Evolutionary conservation across 2,113 vertebrate species (phyloP), one percentile per base, ranked within the genome.

Genomic region (Alectura lathami): DNA sequence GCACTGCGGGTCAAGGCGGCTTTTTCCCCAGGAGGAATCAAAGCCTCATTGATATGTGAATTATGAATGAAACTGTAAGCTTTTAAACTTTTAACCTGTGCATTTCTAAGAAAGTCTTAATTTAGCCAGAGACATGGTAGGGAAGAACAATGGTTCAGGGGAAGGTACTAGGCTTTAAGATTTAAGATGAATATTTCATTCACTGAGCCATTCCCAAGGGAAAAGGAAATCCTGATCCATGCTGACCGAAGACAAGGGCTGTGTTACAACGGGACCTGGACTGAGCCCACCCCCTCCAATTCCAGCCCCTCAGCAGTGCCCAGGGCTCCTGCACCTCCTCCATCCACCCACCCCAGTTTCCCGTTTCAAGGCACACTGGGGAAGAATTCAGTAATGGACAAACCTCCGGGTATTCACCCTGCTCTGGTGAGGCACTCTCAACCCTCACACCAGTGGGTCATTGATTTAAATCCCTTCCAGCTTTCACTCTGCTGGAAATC

Each of bases 71-170:
- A 97, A 96, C 94, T 85, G 93, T 91, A 66, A 96, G 96, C 96
- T 96, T 93, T 97, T 97, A 86, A 97, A 97, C 97, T 97, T 96
- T 96, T 96, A 97, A 96, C 97, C 97, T 97, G 93, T 5, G 81
- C 79, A 17, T 92, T 95, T 96, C 94, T 80, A 95, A 96, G 93
- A 92, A 95, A 93, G 87, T 87, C 94, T 96, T 88, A 81, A 96
- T 94, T 94, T 93, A 93, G 89, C 56, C 89, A 24, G 57, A 93
- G 85, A 78, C 47, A 9, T 0, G 2, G 85, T 57, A 82, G 85
- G 81, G 9, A 64, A 79, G 91, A 93, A 91, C 96, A 94, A 93
- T 57, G 77, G 74, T 32, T 82, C 29, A 8, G 60, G 26, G 66
- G 74, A 81, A 93, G 91, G 81, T 24, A 4, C 60, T 51, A 60